Percentiles rank a stretch among this genome's conserved stretches.
phyloP scores from a whole-genome alignment of 1,140 invertebrate genomes.

The Ericerus pela region DNA sequence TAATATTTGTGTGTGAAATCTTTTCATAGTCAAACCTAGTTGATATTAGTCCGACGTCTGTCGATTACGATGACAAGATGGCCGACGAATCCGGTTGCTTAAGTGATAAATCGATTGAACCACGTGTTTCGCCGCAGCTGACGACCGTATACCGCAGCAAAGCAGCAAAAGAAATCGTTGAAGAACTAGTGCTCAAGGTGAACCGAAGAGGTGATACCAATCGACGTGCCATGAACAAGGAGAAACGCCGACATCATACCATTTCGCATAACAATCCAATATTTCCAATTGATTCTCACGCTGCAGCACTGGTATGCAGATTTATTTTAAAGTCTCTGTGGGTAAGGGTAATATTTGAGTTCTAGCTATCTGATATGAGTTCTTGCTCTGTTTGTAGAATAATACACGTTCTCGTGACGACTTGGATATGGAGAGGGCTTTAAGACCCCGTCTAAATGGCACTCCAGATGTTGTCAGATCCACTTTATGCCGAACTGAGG shows the following conservation, averaged over 20 bases:
- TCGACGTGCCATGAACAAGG: slow-evolving; percentile 49
- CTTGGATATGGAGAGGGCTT: slow-evolving; percentile 65
- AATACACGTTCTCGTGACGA: slow-evolving; percentile 53
- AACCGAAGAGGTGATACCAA: slow-evolving; percentile 23
- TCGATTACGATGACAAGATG: too few species aligned
- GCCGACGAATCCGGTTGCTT: too few species aligned
- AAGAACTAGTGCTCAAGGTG: slow-evolving; percentile 43
- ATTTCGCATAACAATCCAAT: slow-evolving; percentile 45
- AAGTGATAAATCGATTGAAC: too few species aligned
- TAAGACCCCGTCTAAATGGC: slow-evolving; percentile 45
- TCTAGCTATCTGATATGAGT: slow-evolving; percentile 5
- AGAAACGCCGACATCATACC: slow-evolving; percentile 73
- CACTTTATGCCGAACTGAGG: slow-evolving; percentile 47
- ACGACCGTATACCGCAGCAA: slow-evolving; percentile 63
- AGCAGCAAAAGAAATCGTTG: slow-evolving; percentile 66
- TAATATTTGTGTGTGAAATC: too few species aligned
- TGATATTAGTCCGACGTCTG: too few species aligned
- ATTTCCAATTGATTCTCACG: slow-evolving; percentile 13
- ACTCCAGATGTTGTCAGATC: slow-evolving; percentile 73
- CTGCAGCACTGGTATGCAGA: slow-evolving; percentile 1
- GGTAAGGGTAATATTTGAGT: too few species aligned
- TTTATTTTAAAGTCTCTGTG: too few species aligned
- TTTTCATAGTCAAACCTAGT: too few species aligned
- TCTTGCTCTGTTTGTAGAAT: not conserved
- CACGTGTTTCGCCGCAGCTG: slow-evolving; percentile 25